These are phyloP conservation scores for Idaea straminata DNA, from an alignment of 2,888 invertebrate species.

Conservation along the genomic window DNA sequence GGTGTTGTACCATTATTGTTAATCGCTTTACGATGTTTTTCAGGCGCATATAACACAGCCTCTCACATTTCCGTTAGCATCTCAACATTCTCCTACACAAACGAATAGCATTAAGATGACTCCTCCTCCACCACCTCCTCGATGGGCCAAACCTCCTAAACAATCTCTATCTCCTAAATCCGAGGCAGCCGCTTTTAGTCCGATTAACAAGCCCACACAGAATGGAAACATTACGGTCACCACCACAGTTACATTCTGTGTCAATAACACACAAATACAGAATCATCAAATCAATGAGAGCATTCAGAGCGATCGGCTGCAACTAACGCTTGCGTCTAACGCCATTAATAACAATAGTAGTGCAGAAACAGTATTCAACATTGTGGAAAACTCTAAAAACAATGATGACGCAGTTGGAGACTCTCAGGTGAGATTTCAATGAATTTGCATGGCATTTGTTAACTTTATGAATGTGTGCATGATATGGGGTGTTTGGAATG, in stretches of 20 bases:
- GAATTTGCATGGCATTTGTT: conserved; percentile 47
- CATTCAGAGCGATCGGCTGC: conserved; percentile 71
- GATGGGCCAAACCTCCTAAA: conserved; percentile 90
- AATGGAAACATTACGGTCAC: conserved; percentile 90
- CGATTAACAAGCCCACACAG: conserved; percentile 71
- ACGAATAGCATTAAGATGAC: conserved; percentile 73
- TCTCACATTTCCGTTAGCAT: conserved; percentile 69
- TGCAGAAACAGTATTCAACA: conserved; percentile 58
- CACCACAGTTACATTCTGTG: conserved; percentile 92
- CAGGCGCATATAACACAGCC: conserved; percentile 80
- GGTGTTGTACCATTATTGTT: conserved; percentile 50
- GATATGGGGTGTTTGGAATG: conserved; percentile 24
- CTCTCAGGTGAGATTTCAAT: conserved; percentile 60
- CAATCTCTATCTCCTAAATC: conserved; percentile 70
- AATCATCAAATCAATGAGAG: conserved; percentile 76
- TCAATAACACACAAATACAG: conserved; percentile 81
- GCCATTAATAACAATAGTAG: conserved; percentile 69
- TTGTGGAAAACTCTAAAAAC: conserved; percentile 56
- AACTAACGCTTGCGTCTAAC: conserved; percentile 79
- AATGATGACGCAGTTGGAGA: conserved; percentile 63
- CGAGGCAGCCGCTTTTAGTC: conserved; percentile 64
- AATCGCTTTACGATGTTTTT: conserved; percentile 67
- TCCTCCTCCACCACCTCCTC: conserved; percentile 91
- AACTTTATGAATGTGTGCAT: conserved; percentile 30
- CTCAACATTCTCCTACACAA: conserved; percentile 66